Conservation (phyloP, 1,140 invertebrate genomes). For the Danaus melanippus region DNA sequence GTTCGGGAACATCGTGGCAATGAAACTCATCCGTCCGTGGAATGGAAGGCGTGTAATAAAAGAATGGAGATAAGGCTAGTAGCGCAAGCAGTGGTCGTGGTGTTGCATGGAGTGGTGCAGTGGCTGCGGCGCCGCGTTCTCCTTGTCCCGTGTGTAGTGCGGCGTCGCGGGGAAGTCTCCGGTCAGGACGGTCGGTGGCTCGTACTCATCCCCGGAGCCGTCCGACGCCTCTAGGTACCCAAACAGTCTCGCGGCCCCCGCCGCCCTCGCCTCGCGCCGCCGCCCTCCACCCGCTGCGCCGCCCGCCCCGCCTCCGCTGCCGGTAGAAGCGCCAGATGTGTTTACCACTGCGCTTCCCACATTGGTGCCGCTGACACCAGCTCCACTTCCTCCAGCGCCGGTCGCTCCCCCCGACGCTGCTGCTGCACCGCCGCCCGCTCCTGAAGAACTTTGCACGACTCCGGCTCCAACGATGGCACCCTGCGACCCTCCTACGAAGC, state of each 20-base stretch:
- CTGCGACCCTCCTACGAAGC: conserved; percentile 18
- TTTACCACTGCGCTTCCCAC: conserved; percentile 10
- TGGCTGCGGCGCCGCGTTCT: conserved; percentile 65
- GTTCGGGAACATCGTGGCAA: neutral
- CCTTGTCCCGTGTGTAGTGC: conserved; percentile 65
- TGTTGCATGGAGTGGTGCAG: conserved; percentile 42
- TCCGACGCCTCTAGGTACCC: conserved; percentile 75
- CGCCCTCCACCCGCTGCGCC: conserved; percentile 26
- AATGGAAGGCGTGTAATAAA: too few species aligned
- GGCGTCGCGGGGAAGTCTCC: conserved; percentile 28
- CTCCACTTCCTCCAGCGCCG: conserved; percentile 21
- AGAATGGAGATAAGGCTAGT: conserved; percentile 24
- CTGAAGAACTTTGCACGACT: conserved; percentile 11
- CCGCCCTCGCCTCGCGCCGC: conserved; percentile 59
- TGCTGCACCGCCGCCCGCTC: conserved; percentile 14
- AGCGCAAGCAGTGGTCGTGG: conserved; percentile 62
- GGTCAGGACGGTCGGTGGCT: conserved; percentile 32
- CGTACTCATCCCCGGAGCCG: conserved; percentile 71
- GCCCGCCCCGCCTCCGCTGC: conserved; percentile 8
- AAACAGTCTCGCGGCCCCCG: conserved; percentile 73
- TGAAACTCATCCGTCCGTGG: too few species aligned
- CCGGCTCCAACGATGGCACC: conserved; percentile 20
- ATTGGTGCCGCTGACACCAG: conserved; percentile 21
- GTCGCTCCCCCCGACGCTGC: conserved; percentile 13
- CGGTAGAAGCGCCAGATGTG: neutral